These are phyloP conservation scores for Metellina segmentata DNA, from an alignment of 2,888 invertebrate species.

Conservation along the genomic window DNA sequence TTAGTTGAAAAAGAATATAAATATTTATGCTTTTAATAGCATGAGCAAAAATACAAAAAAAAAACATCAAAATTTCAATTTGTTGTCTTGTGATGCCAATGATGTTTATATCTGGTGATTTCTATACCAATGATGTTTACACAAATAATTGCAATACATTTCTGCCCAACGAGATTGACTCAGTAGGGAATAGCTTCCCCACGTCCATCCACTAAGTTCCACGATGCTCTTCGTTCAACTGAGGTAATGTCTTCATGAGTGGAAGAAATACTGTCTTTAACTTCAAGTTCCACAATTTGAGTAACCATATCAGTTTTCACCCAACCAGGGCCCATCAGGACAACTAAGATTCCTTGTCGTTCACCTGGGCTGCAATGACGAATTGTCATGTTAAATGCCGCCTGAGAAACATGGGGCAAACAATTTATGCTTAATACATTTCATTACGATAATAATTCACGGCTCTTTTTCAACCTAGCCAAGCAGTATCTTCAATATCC, in stretches of 20 bases:
- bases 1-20: no score
- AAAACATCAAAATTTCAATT: no score
- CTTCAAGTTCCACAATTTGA: background rate
- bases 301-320: conserved; percentile 22
- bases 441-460: no score
- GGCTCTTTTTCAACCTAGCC: no score
- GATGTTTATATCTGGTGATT: no score
- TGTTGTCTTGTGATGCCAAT: no score
- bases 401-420: background rate
- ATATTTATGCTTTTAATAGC: no score
- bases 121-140: no score
- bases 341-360: background rate
- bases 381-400: conserved; percentile 16
- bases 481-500: no score
- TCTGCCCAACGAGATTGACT: background rate
- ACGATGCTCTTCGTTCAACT: background rate
- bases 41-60: no score
- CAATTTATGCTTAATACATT: no score
- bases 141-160: no score
- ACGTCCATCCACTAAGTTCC: conserved; percentile 20
- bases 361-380: background rate
- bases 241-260: background rate
- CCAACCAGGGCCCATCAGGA: conserved; percentile 18
- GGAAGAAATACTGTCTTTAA: conserved; percentile 15
- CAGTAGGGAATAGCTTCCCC: conserved; percentile 33